Evolutionary conservation across 1,140 invertebrate genomes (phyloP).

Genomic region (Cataglyphis hispanica): DNA sequence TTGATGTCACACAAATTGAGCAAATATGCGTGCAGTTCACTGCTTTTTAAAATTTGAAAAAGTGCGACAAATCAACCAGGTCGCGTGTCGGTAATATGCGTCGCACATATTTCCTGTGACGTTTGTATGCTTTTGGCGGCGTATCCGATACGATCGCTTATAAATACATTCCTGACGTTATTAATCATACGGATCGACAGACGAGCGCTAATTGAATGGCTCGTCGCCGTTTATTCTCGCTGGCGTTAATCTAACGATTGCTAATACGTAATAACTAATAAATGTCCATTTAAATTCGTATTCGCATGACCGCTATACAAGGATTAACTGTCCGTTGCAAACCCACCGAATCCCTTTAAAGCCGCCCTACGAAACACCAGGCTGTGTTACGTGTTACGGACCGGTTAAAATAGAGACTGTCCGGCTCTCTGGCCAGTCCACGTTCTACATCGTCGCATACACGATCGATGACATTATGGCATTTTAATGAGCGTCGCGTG

Average conservation of each 20-base stretch:
- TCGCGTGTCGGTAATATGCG: slow-evolving; percentile 5
- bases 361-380: slow-evolving; percentile 47
- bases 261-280: slow-evolving; percentile 62
- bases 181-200: slow-evolving; percentile 71
- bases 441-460: neutral
- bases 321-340: slow-evolving; percentile 44
- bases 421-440: neutral
- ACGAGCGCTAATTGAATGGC: slow-evolving; percentile 72
- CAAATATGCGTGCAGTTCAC: slow-evolving; percentile 4
- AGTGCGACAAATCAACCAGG: neutral
- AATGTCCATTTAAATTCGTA: slow-evolving; percentile 50
- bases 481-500: slow-evolving; percentile 51
- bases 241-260: slow-evolving; percentile 54
- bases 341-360: slow-evolving; percentile 57
- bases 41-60: slow-evolving; percentile 4
- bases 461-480: slow-evolving; percentile 49
- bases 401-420: slow-evolving; percentile 30
- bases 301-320: slow-evolving; percentile 2
- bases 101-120: slow-evolving; percentile 28
- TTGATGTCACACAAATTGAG: neutral
- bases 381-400: slow-evolving; percentile 41
- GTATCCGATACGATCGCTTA: slow-evolving; percentile 47
- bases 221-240: slow-evolving; percentile 61
- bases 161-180: slow-evolving; percentile 64
- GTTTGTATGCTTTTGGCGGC: neutral